Evolutionary conservation across 1,140 invertebrate genomes (phyloP), one percentile per base, ranked within the genome.

Genomic region (Lanistes nyassanus): DNA sequence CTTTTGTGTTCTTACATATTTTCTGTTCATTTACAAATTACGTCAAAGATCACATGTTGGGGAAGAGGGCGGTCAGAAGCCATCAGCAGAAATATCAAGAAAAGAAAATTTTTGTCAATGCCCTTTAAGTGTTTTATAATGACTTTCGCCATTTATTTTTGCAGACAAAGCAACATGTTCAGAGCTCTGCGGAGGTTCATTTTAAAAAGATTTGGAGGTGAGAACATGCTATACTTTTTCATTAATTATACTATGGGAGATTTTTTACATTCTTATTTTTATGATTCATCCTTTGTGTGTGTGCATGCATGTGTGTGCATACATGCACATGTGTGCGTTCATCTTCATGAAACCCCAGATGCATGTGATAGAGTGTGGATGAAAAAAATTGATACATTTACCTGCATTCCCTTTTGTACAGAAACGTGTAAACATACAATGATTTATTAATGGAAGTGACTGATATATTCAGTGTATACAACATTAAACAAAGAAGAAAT

Each of bases 161-260:
- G 42, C 42, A 47, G 42, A 47, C 42, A 47, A 47, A 47, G 55
- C 39, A 75, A 55, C 31, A 75, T 75, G 73, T 66, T 75, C 23
- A 62, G 73, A 37, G 73, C 64, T 37, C 58, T 75, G 31, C 62
- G 73, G 65, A 66, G 73, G 67, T 51, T 75, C 34, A 21, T 75
- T 56, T 51, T 75, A 39, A 75, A 75, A 51, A 75, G 55, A 56
- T 75, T 75, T 75, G 73, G 73, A 75, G 73, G 73, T 39, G 67
- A 19, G 47, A 42, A 69, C 42, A 3, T 47, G 5, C 9, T 39
- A 9, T 47, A 19, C 7, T 13, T 47, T n/a, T 11, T 16, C 47
- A n/a, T 47, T 69, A 39, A 36, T 31, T 29, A 6, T n/a, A 68
- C 7, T 36, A 31, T 11, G 31, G 34, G n/a, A 36, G 3, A 2